Conservation (phyloP, 2,113 vertebrate species). For the Laticauda laticaudata region DNA sequence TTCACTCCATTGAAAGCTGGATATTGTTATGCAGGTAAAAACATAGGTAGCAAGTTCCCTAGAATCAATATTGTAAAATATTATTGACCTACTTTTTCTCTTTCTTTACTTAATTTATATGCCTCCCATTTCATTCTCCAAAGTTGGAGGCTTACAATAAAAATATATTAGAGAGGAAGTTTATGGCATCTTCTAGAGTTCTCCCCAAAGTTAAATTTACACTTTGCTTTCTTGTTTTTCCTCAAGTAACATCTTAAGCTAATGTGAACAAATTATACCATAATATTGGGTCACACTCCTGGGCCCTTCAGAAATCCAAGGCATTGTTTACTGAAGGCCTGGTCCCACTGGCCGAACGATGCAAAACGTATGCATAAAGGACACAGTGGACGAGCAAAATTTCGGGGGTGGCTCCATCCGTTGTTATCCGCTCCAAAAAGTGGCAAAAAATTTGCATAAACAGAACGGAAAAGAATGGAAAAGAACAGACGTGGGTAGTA, state of each 20-base stretch:
- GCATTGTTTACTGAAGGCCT: background rate
- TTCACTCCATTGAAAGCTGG: conserved; percentile 12
- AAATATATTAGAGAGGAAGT: background rate
- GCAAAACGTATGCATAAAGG: too few species aligned
- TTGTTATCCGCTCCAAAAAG: too few species aligned
- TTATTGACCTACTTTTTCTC: background rate
- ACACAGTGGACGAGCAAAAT: too few species aligned
- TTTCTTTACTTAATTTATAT: background rate
- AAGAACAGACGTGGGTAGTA: too few species aligned
- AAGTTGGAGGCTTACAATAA: background rate
- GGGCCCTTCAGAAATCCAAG: background rate
- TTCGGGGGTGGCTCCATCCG: too few species aligned
- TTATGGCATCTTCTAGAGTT: background rate
- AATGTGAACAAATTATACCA: background rate
- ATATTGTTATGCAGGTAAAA: background rate
- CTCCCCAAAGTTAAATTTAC: background rate
- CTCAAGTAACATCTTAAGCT: background rate
- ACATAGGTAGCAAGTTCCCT: background rate
- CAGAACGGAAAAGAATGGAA: too few species aligned
- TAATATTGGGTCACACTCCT: background rate
- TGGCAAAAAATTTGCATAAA: too few species aligned
- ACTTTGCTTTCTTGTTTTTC: background rate
- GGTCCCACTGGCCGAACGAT: too few species aligned
- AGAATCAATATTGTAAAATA: conserved; percentile 17
- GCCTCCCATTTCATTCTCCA: background rate